phyloP scores from a whole-genome alignment of 2,888 invertebrate species.

The Dioctria rufipes region DNA sequence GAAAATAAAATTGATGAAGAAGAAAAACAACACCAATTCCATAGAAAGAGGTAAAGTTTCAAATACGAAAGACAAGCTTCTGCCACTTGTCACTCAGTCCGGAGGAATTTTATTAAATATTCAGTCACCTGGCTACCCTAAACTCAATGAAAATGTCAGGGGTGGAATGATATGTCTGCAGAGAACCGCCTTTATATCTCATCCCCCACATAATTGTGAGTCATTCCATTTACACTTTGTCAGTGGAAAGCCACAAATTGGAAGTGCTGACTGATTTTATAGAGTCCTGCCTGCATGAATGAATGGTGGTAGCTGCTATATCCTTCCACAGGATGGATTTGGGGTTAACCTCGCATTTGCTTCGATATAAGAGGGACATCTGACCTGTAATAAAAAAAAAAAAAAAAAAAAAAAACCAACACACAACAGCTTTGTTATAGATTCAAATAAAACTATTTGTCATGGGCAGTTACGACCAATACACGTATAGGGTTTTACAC shows the following conservation, averaged over 20 bases:
- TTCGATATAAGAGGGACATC: not conserved
- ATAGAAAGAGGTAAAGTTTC: not conserved
- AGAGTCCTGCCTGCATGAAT: not conserved
- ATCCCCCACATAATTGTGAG: constrained; percentile 2
- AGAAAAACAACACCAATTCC: constrained; percentile 2
- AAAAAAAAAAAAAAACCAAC: not conserved
- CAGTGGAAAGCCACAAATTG: not conserved
- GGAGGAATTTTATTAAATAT: constrained; percentile 44
- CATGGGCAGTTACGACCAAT: constrained; percentile 21
- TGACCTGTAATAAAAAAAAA: not conserved
- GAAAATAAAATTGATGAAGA: not conserved
- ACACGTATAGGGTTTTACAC: not conserved
- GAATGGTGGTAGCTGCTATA: not conserved
- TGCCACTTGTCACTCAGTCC: constrained; percentile 49
- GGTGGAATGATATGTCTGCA: constrained; percentile 17
- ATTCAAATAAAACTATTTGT: constrained; percentile 45
- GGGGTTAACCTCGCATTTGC: constrained; percentile 8
- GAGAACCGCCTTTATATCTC: constrained; percentile 12
- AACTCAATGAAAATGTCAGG: constrained; percentile 47
- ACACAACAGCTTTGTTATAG: constrained; percentile 20
- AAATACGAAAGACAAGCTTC: constrained; percentile 17
- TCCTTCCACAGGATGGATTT: not conserved
- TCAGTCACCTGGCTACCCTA: constrained; percentile 47
- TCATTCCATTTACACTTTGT: constrained; percentile 23
- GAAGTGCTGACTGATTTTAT: constrained; percentile 38